These are phyloP conservation scores for Ceyx erithaca DNA, from an alignment of 2,797 vertebrate species.

Conservation along the genomic window DNA sequence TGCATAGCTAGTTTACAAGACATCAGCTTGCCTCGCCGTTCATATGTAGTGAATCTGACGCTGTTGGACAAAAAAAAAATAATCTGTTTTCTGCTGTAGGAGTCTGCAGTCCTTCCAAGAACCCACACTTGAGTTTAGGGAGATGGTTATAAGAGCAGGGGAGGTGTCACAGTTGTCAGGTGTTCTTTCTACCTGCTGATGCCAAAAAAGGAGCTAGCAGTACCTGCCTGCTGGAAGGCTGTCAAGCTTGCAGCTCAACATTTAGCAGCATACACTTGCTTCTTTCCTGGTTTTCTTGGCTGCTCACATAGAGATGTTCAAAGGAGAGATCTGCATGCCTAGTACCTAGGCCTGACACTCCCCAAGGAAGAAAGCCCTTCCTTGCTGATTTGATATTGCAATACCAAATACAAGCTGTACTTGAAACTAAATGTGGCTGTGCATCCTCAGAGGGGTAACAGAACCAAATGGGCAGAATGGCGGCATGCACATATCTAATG, in stretches of 20 bases:
- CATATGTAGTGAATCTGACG: neutral
- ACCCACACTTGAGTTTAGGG: neutral
- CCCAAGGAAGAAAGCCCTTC: neutral
- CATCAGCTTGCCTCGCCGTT: neutral
- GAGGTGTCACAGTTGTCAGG: neutral
- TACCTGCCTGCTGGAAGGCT: neutral
- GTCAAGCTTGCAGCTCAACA: neutral
- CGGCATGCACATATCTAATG: neutral
- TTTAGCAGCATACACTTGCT: neutral
- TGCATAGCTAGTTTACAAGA: neutral
- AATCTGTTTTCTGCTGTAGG: neutral
- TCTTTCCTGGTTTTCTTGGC: neutral
- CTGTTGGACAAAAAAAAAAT: neutral
- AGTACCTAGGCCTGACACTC: neutral
- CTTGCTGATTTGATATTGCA: neutral
- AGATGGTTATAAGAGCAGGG: neutral
- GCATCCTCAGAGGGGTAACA: neutral
- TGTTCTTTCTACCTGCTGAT: neutral
- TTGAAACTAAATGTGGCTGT: neutral
- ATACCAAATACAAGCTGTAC: neutral
- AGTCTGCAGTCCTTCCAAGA: neutral
- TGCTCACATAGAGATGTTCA: accelerated
- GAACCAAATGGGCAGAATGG: neutral
- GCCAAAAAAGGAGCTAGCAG: neutral
- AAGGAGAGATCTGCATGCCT: neutral